Base-by-base conservation (phyloP, 2,113 vertebrate genomes). In the Burhinus bistriatus region DNA sequence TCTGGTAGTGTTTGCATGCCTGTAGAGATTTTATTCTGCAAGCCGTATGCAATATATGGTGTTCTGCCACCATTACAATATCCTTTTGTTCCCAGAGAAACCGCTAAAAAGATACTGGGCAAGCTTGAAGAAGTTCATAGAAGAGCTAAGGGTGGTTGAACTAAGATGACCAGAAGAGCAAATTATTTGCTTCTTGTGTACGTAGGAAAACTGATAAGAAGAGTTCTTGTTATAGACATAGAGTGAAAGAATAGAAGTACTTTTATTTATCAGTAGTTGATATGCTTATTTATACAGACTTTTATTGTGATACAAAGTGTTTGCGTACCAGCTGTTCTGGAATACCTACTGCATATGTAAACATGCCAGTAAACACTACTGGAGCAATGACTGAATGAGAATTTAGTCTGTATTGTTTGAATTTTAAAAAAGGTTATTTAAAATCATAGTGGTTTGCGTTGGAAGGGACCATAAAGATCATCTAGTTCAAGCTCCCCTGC, bases 191-290 rank as follows among this genome's bases (percentile, higher is more conserved):
- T 87, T 49, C 52, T 79, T 82, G 25, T 72, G 29, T 82, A 34
- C 2, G 0, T 40, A 54, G 66, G 45, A 54, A 87, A 89, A 83
- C 62, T 61, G 69, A 25, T 68, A 76, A 82, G 55, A 82, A 66
- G n/a, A 20, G 23, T 29, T 62, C 57, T 87, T 75, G 51, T 70
- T 79, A 19, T 4, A 51, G 57, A 40, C 42, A 26, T 4, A 47
- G 47, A 85, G 34, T 20, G 36, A 65, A 92, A 82, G 47, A 91
- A 75, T 61, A 40, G 69, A 89, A 65, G 17, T 71, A 18, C 30
- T 83, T 88, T 64, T 76, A 44, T 92, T 92, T 92, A 42, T 59
- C n/a, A 78, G 38, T 49, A 73, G 77, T 89, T 90, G 38, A 36
- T 66, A 58, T 79, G 42, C 45, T 90, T 83, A 17, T 22, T 89